Base-by-base conservation (phyloP, 1,140 invertebrate genomes). In the Nephotettix cincticeps region DNA sequence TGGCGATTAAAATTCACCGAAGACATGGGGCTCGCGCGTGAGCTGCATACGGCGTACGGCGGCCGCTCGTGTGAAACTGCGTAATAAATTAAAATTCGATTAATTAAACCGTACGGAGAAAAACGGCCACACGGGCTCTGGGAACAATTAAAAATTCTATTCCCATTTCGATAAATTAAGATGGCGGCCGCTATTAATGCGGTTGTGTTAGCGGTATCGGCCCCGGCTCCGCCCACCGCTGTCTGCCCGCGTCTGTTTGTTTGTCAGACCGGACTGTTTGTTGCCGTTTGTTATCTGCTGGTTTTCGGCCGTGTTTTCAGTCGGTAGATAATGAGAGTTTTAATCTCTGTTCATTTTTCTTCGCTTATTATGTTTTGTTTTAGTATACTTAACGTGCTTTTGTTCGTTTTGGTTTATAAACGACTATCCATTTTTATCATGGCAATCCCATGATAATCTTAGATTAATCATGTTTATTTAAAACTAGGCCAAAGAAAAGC, bases 111-210 rank as follows among this genome's bases (percentile, higher is more conserved):
- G 56, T 21, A 61, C 56, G 56, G 56, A 61, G 56, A 61, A 61
- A 28, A 61, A 61, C 56, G 56, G 27, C 56, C 56, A 61, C 14
- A 61, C 56, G 13, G 23, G 3, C 23, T 51, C 56, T 61, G 56
- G 56, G 56, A 61, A 61, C 56, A 61, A 61, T 61, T 61, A 61
- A 61, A 61, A 61, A 61, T 61, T 61, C 56, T 61, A 61, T 61
- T 61, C 56, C 56, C 56, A 61, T 61, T 61, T 61, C 56, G 56
- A 61, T 61, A 61, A 61, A 61, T 61, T 61, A 36, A 36, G 32
- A 36, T 36, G 32, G 32, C 32, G 32, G 32, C 32, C 14, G 14
- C 32, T 4, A 14, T 14, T 36, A 14, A 14, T 36, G 4, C 4
- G 4, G 32, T 36, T 4, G 4, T 36, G 14, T 4, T 14, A 14